A percentile compares a stretch with the other conserved stretches of the same genome.
Evolutionary conservation across 2,797 vertebrate species (phyloP).

Genomic region (Rhinophrynus dorsalis): DNA sequence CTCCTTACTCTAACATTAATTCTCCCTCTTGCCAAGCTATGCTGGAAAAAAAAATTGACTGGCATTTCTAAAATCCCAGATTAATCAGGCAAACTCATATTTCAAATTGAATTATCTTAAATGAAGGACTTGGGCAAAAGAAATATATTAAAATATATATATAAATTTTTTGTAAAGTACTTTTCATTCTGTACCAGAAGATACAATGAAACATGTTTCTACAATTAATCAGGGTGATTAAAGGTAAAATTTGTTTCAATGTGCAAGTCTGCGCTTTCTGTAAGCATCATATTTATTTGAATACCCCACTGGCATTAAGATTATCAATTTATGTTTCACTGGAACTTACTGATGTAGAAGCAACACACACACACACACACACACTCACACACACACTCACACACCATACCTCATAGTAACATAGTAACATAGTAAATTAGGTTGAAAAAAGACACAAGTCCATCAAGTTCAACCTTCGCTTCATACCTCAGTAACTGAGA

Average conservation of each 20-base stretch:
- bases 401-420: no score
- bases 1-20: not conserved
- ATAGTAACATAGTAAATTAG: no score
- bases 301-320: no score
- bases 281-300: not conserved
- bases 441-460: no score
- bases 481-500: no score
- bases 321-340: no score
- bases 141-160: not conserved
- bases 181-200: not conserved
- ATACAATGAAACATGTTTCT: conserved; percentile 10
- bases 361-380: no score
- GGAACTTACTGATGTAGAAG: no score
- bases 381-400: no score
- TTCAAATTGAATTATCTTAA: not conserved
- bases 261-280: not conserved
- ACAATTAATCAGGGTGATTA: not conserved
- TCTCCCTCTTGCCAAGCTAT: conserved; percentile 2
- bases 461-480: no score
- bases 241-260: not conserved
- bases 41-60: conserved; percentile 26
- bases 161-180: no score
- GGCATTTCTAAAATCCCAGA: conserved; percentile 4
- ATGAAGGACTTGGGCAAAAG: not conserved
- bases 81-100: conserved; percentile 1